Evolutionary conservation across 2,113 vertebrate genomes (phyloP), one percentile per base, ranked within the genome.

Genomic region (Halcyon malimbica): DNA sequence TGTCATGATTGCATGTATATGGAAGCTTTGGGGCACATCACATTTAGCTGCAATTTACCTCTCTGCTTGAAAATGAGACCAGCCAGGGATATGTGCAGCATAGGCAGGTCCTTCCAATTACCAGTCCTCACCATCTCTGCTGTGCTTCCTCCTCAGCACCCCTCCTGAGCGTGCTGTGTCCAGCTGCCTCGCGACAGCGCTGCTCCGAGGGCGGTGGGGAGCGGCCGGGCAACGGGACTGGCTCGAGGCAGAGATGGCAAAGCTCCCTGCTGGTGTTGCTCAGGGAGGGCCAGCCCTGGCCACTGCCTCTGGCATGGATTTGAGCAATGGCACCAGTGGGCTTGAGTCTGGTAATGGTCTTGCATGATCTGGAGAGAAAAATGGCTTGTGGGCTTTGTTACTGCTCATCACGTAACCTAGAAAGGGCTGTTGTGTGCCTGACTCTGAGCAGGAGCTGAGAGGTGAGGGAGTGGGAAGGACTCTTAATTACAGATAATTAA

Each of bases 1-100:
- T 1, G 9, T 69, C 37, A 9, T 0, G 6, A 20, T 9, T 2
- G 17, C 8, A 13, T 48, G 23, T 17, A 11, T 1, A 5, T 31
- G 50, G 65, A 48, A 48, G 50, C 35, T 19, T 31, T 25, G 42
- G 4, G 16, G 48, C 1, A 4, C 16, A 7, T 28, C 2, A 4
- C 4, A 1, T 33, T 21, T 10, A 20, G 44, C 75, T 23, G 51
- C 28, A n/a, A 1, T 28, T 54, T 18, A n/a, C 20, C 41, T 20
- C 69, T 26, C 79, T 44, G 65, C 76, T 3, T 3, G n/a, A 16
- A 63, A 39, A 26, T 0, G 5, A 68, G 25, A 16, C 17, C 68
- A 19, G 44, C 28, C 14, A 8, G 33, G 42, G 33, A 2, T 18
- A 16, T 5, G 10, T 39, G 48, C 29, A 24, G 37, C 6, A 1